A percentile compares a stretch with the other conserved stretches of the same genome.
These are phyloP conservation scores for Apomyelois bistriatella DNA, from an alignment of 2,888 invertebrate species.

Conservation along the genomic window DNA sequence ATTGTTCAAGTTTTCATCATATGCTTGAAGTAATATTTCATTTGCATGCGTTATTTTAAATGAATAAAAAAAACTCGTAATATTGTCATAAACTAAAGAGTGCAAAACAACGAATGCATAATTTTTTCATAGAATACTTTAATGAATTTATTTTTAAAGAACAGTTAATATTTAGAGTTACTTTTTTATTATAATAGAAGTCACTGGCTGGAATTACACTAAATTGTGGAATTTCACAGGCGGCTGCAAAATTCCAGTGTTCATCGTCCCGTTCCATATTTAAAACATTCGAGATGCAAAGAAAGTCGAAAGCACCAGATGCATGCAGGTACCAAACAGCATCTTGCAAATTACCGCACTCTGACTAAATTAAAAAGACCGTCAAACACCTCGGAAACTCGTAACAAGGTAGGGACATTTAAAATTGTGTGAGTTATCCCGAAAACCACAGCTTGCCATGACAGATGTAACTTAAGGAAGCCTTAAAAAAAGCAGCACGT, in stretches of 20 bases:
- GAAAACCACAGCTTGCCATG: constrained; percentile 71
- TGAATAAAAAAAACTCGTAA: neutral
- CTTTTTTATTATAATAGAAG: neutral
- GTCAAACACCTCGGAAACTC: neutral
- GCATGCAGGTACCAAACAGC: constrained; percentile 71
- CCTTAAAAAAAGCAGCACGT: constrained; percentile 68
- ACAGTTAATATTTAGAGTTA: neutral
- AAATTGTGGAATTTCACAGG: neutral
- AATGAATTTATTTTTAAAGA: neutral
- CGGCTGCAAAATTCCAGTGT: constrained; percentile 18
- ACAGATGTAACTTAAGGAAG: constrained; percentile 71
- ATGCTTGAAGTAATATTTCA: neutral
- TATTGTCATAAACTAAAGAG: neutral
- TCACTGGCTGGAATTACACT: neutral
- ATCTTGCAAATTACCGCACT: constrained; percentile 64
- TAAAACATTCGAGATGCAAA: constrained; percentile 29
- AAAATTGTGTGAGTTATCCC: constrained; percentile 37
- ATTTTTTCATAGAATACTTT: neutral
- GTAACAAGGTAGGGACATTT: constrained; percentile 18
- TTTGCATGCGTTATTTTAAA: neutral
- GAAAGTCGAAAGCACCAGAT: constrained; percentile 60
- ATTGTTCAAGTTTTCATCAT: neutral
- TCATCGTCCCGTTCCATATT: constrained; percentile 51
- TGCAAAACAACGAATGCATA: neutral
- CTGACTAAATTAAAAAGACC: constrained; percentile 31